Evolutionary conservation across 2,113 vertebrate species (phyloP).

Genomic region (Cochlearius cochlearius): DNA sequence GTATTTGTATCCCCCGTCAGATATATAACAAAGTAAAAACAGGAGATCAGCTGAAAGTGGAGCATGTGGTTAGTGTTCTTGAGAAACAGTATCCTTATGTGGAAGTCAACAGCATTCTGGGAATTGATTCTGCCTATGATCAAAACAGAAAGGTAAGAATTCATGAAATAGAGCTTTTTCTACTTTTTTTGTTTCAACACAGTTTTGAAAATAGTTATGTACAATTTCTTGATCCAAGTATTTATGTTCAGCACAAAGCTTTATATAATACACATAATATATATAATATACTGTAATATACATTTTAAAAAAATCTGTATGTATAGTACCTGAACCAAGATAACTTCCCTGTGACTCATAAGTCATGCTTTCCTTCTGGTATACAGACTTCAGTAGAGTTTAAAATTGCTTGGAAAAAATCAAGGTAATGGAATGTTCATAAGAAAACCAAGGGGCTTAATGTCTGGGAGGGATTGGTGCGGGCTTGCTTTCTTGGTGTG

Average conservation of each 20-base stretch:
- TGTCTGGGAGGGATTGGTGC: background rate
- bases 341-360: background rate
- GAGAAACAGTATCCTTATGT: conserved; percentile 92
- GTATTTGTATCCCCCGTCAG: conserved; percentile 64
- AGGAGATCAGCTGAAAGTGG: conserved; percentile 84
- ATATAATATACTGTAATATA: background rate
- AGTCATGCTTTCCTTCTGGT: background rate
- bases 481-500: background rate
- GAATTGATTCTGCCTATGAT: conserved; percentile 90
- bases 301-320: fast-evolving
- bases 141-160: conserved; percentile 88
- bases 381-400: background rate
- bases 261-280: background rate
- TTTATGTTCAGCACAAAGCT: background rate
- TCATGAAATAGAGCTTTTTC: background rate
- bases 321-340: background rate
- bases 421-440: background rate
- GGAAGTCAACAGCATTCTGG: conserved; percentile 89
- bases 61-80: conserved; percentile 88
- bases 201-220: background rate
- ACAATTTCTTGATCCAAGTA: background rate
- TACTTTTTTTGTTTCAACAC: background rate
- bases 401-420: background rate
- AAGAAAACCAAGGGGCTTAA: background rate
- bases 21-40: conserved; percentile 86